phyloP scores from a whole-genome alignment of 2,113 vertebrate species.

The Meles meles region DNA sequence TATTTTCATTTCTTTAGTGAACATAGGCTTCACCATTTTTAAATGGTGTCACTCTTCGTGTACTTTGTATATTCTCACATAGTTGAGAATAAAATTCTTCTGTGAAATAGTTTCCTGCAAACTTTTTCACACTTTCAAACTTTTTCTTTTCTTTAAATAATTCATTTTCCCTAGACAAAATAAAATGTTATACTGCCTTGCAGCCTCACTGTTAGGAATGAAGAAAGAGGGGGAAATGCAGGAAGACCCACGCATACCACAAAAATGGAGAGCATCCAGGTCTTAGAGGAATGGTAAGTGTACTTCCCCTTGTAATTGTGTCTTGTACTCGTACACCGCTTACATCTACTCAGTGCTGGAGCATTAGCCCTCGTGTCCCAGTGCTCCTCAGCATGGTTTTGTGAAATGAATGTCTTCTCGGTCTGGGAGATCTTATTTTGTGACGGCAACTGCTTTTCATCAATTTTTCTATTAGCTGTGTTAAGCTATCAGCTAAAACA shows the following conservation, averaged over 20 bases:
- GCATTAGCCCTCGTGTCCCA: neutral
- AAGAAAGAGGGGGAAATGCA: slow-evolving; percentile 86
- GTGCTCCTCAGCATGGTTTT: neutral
- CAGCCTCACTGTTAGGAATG: slow-evolving; percentile 91
- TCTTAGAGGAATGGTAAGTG: slow-evolving; percentile 87
- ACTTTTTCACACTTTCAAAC: too few relatives aligned
- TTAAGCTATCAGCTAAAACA: neutral
- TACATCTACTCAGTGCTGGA: rapidly evolving
- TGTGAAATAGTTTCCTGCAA: slow-evolving; percentile 9
- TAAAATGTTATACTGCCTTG: slow-evolving; percentile 84
- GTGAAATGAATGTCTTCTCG: neutral
- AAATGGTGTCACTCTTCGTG: neutral
- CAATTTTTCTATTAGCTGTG: neutral
- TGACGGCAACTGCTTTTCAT: neutral
- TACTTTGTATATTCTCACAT: neutral
- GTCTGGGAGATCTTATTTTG: neutral
- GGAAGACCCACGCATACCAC: slow-evolving; percentile 83
- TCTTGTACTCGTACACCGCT: rapidly evolving
- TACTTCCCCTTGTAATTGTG: rapidly evolving
- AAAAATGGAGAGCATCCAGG: slow-evolving; percentile 86
- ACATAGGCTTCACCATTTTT: neutral
- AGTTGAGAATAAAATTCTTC: neutral
- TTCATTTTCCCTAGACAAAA: slow-evolving; percentile 82
- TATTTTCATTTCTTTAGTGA: neutral
- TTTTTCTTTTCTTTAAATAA: slow-evolving; percentile 68